phyloP scores from a whole-genome alignment of 2,888 invertebrate species.

The Platycheirus rosarum region DNA sequence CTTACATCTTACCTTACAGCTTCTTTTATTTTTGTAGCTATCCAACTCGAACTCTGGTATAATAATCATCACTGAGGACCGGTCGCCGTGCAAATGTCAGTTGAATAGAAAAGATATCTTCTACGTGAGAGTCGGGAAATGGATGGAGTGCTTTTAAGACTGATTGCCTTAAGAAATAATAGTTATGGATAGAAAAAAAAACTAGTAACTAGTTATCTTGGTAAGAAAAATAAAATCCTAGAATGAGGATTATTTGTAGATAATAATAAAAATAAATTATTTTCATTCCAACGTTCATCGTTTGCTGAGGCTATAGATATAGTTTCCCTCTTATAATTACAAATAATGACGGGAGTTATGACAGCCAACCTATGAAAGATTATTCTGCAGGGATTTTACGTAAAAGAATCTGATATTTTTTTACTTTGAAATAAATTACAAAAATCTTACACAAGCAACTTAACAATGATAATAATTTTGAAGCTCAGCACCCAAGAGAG shows the following conservation, averaged over 20 bases:
- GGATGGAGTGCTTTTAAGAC: constrained; percentile 42
- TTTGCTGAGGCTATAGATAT: constrained; percentile 20
- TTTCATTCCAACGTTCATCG: constrained; percentile 10
- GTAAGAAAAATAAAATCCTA: constrained; percentile 2
- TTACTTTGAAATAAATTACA: no score
- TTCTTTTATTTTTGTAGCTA: no score
- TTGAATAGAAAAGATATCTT: constrained; percentile 36
- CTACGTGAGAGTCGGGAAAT: constrained; percentile 20
- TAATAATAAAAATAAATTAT: constrained; percentile 7
- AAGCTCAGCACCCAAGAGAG: background rate
- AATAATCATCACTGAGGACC: constrained; percentile 34
- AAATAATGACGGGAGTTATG: constrained; percentile 37
- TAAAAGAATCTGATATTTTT: no score
- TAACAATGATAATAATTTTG: background rate
- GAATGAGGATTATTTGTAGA: constrained; percentile 30
- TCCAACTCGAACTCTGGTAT: constrained; percentile 13
- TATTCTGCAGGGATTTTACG: background rate
- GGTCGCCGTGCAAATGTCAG: constrained; percentile 47
- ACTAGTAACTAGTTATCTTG: background rate
- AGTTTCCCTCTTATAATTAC: constrained; percentile 35
- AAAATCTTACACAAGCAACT: background rate
- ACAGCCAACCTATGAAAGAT: background rate
- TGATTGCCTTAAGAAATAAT: constrained; percentile 11
- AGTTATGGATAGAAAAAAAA: background rate
- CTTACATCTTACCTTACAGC: background rate